These are phyloP conservation scores for Perognathus longimembris DNA, from an alignment of 2,113 vertebrate genomes.

Conservation along the genomic window DNA sequence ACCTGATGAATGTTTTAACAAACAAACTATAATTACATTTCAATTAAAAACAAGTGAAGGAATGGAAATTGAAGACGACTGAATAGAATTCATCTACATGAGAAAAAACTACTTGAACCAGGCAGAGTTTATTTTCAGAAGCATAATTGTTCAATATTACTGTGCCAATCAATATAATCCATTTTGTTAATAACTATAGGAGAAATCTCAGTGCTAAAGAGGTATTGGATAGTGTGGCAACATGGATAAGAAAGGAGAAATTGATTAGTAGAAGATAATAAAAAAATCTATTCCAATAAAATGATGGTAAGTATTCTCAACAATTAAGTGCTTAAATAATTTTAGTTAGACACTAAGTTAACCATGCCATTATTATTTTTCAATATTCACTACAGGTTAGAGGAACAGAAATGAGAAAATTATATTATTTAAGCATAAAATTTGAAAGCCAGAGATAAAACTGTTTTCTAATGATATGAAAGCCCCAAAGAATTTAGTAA, in stretches of 20 bases:
- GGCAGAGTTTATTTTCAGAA: background rate
- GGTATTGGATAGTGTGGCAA: background rate
- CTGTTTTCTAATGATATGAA: background rate
- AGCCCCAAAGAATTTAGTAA: background rate
- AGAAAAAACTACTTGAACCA: background rate
- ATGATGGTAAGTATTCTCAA: background rate
- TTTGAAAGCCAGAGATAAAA: background rate
- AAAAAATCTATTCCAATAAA: background rate
- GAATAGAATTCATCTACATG: background rate
- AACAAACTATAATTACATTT: background rate
- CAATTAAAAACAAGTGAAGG: background rate
- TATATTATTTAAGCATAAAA: background rate
- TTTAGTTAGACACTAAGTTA: background rate
- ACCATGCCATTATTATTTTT: background rate
- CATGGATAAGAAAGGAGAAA: background rate
- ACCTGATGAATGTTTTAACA: background rate
- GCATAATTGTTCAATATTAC: background rate
- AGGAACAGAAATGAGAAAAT: constrained; percentile 30
- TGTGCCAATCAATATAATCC: background rate
- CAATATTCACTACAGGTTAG: background rate
- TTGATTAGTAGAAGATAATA: background rate
- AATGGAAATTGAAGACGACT: background rate
- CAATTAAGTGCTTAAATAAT: constrained; percentile 2
- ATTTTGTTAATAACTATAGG: constrained; percentile 21
- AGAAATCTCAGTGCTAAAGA: constrained; percentile 21